These are phyloP conservation scores for Deroplatys truncata DNA, from an alignment of 2,888 invertebrate genomes.

Conservation along the genomic window DNA sequence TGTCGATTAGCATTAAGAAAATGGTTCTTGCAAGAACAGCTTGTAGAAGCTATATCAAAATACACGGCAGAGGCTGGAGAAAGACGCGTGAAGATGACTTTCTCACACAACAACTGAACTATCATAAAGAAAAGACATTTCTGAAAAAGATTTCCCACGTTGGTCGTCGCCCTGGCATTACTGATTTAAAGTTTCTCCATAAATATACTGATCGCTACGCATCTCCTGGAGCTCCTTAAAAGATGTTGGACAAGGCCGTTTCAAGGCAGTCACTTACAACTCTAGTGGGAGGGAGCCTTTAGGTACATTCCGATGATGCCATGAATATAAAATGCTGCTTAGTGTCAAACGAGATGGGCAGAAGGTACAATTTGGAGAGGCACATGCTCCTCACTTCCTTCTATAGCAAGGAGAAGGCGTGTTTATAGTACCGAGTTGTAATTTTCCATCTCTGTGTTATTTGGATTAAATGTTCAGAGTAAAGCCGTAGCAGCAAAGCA, in stretches of 20 bases:
- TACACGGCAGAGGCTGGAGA: no score
- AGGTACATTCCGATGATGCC: background rate
- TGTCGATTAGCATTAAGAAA: no score
- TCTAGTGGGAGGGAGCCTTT: background rate
- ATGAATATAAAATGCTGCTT: background rate
- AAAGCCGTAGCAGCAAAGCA: background rate
- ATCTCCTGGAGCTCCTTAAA: background rate
- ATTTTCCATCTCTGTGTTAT: background rate
- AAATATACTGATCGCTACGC: background rate
- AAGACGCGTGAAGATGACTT: no score
- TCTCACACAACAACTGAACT: no score
- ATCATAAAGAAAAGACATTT: no score
- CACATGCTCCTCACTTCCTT: background rate
- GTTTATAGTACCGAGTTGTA: no score
- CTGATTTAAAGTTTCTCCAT: background rate
- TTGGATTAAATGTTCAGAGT: background rate
- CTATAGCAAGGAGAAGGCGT: background rate
- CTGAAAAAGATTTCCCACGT: background rate
- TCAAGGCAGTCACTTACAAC: background rate
- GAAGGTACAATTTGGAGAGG: background rate
- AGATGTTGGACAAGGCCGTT: background rate
- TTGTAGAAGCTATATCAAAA: no score
- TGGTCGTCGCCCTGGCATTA: background rate
- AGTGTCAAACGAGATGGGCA: background rate
- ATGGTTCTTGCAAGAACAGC: no score